These are phyloP conservation scores for Ectemnius continuus DNA, from an alignment of 2,888 invertebrate species.

Conservation along the genomic window DNA sequence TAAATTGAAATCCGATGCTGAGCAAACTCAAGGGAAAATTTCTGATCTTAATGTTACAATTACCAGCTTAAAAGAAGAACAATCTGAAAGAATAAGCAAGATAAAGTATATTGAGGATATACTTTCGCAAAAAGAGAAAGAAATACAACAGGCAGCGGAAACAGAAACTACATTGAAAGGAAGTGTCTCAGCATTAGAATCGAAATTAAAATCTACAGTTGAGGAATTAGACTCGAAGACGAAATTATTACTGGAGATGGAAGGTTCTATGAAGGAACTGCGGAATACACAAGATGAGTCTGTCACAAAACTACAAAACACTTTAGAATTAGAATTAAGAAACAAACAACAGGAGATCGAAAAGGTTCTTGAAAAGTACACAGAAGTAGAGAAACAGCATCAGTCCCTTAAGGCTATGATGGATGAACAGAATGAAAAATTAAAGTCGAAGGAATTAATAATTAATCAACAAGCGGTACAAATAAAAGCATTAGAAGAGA, in stretches of 20 bases:
- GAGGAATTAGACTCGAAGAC: conserved; percentile 58
- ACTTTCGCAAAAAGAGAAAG: conserved; percentile 16
- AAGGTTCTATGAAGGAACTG: conserved; percentile 78
- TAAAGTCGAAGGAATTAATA: conserved; percentile 79
- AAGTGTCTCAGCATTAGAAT: conserved; percentile 70
- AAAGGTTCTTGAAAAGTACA: conserved; percentile 31
- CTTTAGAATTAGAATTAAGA: conserved; percentile 51
- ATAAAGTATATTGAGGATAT: conserved; percentile 25
- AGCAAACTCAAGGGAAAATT: conserved; percentile 52
- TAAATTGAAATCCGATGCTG: conserved; percentile 49
- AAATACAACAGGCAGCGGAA: conserved; percentile 79
- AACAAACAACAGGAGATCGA: conserved; percentile 48
- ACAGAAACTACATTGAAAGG: conserved; percentile 80
- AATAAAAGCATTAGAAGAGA: conserved; percentile 76
- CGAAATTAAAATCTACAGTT: conserved; percentile 56
- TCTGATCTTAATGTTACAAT: conserved; percentile 77
- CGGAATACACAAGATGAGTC: conserved; percentile 72
- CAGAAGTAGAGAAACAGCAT: conserved; percentile 75
- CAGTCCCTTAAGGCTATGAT: conserved; percentile 67
- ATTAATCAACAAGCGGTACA: conserved; percentile 80
- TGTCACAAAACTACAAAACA: conserved; percentile 49
- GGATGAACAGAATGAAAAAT: conserved; percentile 79
- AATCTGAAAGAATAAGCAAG: conserved; percentile 63
- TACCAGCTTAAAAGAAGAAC: conserved; percentile 77
- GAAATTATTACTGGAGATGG: conserved; percentile 78